These are phyloP conservation scores for Octopus sinensis DNA, from an alignment of 1,140 invertebrate genomes.

Conservation along the genomic window DNA sequence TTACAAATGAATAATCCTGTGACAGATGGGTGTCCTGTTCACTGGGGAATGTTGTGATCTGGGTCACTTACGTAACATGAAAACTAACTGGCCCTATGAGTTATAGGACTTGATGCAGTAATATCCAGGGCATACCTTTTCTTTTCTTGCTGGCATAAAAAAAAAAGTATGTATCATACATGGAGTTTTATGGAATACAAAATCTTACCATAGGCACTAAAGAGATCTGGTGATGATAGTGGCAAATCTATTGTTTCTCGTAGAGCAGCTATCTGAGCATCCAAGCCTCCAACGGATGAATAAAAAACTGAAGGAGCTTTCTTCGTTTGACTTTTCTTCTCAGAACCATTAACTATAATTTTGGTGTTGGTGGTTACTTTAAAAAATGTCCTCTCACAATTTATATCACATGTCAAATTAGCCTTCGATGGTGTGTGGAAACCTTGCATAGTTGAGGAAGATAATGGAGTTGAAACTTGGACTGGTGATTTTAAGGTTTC, in stretches of 20 bases:
- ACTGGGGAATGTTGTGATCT: too few relatives aligned
- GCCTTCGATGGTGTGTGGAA: not conserved
- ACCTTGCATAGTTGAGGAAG: not conserved
- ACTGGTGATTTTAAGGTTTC: not conserved
- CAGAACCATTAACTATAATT: conserved; percentile 19
- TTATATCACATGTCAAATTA: not conserved
- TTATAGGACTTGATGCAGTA: too few relatives aligned
- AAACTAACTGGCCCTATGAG: too few relatives aligned
- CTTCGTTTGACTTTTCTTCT: not conserved
- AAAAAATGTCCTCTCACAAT: conserved; percentile 23
- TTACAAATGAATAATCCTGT: too few relatives aligned
- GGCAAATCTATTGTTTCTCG: conserved; percentile 41
- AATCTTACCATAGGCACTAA: conserved; percentile 34
- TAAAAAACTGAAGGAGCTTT: conserved; percentile 26
- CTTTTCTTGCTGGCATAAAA: too few relatives aligned
- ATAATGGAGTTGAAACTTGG: not conserved
- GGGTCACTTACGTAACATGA: too few relatives aligned
- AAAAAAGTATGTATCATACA: too few relatives aligned
- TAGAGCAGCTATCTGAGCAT: conserved; percentile 35
- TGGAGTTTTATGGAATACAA: not conserved
- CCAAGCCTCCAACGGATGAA: conserved; percentile 38
- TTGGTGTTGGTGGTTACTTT: conserved; percentile 28
- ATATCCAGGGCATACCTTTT: too few relatives aligned
- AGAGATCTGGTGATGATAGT: conserved; percentile 32
- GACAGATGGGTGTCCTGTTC: too few relatives aligned